phyloP scores from a whole-genome alignment of 2,888 invertebrate species.

The Spisula subtruncata region DNA sequence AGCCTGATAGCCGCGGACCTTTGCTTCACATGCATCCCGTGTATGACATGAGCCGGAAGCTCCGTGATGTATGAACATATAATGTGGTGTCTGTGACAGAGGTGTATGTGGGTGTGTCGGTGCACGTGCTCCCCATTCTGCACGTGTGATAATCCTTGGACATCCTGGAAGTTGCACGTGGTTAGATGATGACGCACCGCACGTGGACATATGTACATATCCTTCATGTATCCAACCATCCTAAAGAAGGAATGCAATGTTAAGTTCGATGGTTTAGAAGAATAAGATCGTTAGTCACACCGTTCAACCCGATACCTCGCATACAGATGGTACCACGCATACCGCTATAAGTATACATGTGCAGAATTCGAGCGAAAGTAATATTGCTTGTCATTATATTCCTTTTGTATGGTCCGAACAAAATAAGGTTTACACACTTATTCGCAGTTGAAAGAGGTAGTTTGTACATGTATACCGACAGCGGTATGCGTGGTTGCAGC shows the following conservation, averaged over 20 bases:
- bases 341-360: no score
- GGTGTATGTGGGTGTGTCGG: constrained; percentile 58
- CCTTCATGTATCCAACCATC: constrained; percentile 61
- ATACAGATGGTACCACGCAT: no score
- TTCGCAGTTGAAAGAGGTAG: no score
- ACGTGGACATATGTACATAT: constrained; percentile 55
- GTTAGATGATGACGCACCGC: constrained; percentile 20
- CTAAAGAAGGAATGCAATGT: constrained; percentile 22
- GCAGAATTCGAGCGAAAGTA: no score
- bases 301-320: no score
- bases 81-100: constrained; percentile 72
- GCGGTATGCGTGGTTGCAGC: no score
- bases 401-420: no score
- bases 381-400: no score
- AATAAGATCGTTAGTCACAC: no score
- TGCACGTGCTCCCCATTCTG: constrained; percentile 80
- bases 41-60: constrained; percentile 87
- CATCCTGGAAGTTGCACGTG: constrained; percentile 68
- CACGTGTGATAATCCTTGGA: constrained; percentile 76
- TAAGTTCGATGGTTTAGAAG: no score
- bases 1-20: constrained; percentile 70
- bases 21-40: constrained; percentile 58
- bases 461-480: no score
- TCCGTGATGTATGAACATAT: constrained; percentile 86
- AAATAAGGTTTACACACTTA: no score